A percentile compares a stretch with the other conserved stretches of the same genome.
phyloP scores from a whole-genome alignment of 2,113 vertebrate species.

The Siniperca chuatsi region DNA sequence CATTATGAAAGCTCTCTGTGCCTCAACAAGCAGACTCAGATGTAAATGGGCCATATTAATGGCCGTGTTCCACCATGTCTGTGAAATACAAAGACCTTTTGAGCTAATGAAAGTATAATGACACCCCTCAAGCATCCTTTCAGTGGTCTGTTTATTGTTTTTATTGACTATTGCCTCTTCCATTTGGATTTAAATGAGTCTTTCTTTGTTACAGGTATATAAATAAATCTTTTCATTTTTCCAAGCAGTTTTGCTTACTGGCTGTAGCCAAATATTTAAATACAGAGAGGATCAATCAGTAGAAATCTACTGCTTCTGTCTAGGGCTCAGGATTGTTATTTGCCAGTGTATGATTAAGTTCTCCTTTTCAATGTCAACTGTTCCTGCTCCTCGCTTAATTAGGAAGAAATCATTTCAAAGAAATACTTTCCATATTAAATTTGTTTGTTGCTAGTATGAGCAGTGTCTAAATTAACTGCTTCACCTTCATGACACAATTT shows the following conservation, averaged over 20 bases:
- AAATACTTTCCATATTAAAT: background rate
- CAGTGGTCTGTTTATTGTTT: conserved; percentile 25
- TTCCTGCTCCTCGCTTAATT: background rate
- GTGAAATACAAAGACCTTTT: conserved; percentile 37
- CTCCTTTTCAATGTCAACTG: background rate
- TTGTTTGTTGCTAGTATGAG: background rate
- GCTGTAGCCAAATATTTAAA: background rate
- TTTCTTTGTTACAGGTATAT: conserved; percentile 4
- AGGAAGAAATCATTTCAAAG: background rate
- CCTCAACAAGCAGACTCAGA: background rate
- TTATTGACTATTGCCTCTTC: conserved; percentile 21
- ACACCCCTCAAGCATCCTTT: conserved; percentile 13
- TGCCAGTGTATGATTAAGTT: conserved; percentile 4
- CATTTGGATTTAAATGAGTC: conserved; percentile 24
- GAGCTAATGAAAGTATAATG: conserved; percentile 44
- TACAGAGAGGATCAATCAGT: background rate
- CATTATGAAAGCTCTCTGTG: background rate
- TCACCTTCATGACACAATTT: background rate
- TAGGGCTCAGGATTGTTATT: background rate
- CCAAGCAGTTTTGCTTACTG: background rate
- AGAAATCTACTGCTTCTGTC: background rate
- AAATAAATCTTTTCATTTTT: conserved; percentile 13
- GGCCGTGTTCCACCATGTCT: conserved; percentile 4
- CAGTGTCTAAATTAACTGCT: background rate
- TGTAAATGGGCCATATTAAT: conserved; percentile 20